These are phyloP conservation scores for Agrochola lota DNA, from an alignment of 2,888 invertebrate genomes.

Conservation along the genomic window DNA sequence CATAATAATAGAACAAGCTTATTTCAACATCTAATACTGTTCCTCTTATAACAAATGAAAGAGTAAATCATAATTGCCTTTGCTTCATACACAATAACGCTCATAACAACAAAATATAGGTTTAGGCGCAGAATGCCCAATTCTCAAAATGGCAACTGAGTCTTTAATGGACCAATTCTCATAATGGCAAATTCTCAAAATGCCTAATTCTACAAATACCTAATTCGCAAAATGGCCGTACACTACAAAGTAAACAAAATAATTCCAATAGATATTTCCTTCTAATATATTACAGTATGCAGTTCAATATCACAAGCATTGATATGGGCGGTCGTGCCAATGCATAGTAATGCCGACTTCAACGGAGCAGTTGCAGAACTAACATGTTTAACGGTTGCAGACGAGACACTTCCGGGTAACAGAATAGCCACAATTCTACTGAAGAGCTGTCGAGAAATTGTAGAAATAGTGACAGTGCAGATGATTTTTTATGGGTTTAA, in stretches of 20 bases:
- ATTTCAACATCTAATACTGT: background rate
- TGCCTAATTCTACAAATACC: too few relatives aligned
- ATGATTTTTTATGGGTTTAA: too few relatives aligned
- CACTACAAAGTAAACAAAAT: background rate
- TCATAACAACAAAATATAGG: background rate
- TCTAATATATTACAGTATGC: constrained; percentile 19
- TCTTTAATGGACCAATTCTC: too few relatives aligned
- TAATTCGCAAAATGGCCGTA: too few relatives aligned
- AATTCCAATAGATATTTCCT: constrained; percentile 28
- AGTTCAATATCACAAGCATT: constrained; percentile 47
- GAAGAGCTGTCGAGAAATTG: background rate
- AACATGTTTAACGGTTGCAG: constrained; percentile 12
- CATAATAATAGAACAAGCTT: background rate
- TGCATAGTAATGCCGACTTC: constrained; percentile 66
- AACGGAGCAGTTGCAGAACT: constrained; percentile 43
- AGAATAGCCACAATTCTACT: background rate
- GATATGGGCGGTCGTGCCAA: constrained; percentile 63
- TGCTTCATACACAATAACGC: background rate
- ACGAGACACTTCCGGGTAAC: constrained; percentile 3
- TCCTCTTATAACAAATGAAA: background rate
- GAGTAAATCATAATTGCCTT: background rate
- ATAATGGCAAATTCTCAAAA: too few relatives aligned
- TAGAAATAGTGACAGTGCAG: too few relatives aligned
- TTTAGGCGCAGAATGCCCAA: too few relatives aligned
- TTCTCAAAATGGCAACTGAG: too few relatives aligned